phyloP scores from a whole-genome alignment of 2,113 vertebrate species.

The Oophaga pumilio region DNA sequence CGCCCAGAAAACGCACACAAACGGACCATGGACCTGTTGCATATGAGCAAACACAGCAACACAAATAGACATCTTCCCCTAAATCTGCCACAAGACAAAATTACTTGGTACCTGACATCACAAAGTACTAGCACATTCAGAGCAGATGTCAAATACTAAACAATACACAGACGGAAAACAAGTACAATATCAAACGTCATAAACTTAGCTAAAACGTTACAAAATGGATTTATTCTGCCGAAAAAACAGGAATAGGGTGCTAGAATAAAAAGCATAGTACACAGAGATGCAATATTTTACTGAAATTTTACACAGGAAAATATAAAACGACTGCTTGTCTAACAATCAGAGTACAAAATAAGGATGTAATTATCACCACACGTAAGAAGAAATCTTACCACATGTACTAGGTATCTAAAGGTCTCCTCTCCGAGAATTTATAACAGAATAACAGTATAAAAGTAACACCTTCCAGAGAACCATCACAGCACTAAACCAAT shows the following conservation, averaged over 20 bases:
- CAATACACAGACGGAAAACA: background rate
- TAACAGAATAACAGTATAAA: background rate
- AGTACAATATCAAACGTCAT: background rate
- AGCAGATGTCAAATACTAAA: background rate
- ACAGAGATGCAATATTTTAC: background rate
- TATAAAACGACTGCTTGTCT: background rate
- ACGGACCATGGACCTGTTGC: too few relatives aligned
- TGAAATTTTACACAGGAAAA: background rate
- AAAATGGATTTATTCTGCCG: background rate
- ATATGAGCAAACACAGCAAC: too few relatives aligned
- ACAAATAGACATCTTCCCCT: too few relatives aligned
- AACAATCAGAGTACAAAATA: background rate
- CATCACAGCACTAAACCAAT: background rate
- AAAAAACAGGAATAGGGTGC: background rate
- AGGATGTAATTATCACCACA: background rate
- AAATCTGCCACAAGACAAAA: too few relatives aligned
- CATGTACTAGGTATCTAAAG: background rate
- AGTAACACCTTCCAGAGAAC: background rate
- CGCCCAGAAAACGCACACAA: too few relatives aligned
- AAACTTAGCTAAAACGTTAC: background rate
- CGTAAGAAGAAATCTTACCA: background rate
- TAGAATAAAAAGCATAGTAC: background rate
- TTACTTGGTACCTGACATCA: background rate
- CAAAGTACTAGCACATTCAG: background rate
- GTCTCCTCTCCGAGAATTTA: background rate